Evolutionary conservation across 35 echinoderm and acorn worm species (phyloP).

Genomic region (Anneissia japonica): DNA sequence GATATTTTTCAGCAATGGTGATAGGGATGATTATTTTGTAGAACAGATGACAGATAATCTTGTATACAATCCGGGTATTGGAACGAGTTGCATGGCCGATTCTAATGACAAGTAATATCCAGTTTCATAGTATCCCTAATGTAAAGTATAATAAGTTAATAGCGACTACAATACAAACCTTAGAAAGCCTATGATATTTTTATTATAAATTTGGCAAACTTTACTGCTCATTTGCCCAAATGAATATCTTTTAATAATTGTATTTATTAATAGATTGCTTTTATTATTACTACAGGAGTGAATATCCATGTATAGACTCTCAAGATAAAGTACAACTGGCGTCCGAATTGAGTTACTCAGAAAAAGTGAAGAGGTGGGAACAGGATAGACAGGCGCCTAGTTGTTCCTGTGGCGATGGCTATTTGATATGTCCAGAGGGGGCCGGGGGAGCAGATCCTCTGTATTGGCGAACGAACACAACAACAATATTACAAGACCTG

Average conservation of each 20-base stretch:
- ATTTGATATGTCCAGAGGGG: slow-evolving; percentile 22
- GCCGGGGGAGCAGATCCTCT: slow-evolving; percentile 36
- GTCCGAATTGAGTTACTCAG: background rate
- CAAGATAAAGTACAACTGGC: background rate
- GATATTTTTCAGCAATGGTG: slow-evolving; percentile 47
- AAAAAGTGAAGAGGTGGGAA: background rate
- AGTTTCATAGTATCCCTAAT: background rate
- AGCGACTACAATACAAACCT: too few relatives aligned
- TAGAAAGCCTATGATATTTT: background rate
- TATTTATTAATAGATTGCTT: background rate
- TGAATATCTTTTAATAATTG: background rate
- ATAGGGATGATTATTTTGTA: background rate
- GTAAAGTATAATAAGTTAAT: background rate
- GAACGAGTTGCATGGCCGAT: slow-evolving; percentile 72
- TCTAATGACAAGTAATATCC: slow-evolving; percentile 54
- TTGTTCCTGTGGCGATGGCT: slow-evolving; percentile 14
- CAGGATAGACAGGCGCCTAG: slow-evolving; percentile 11
- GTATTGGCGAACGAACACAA: slow-evolving; percentile 49
- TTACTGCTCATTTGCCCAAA: background rate
- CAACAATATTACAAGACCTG: slow-evolving; percentile 47
- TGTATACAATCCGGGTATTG: slow-evolving; percentile 57
- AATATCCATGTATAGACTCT: slow-evolving; percentile 30
- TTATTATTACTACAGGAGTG: slow-evolving; percentile 6
- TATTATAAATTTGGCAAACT: background rate
- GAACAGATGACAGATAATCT: slow-evolving; percentile 32